These are phyloP conservation scores for Mylabris phalerata DNA, from an alignment of 1,140 invertebrate species.

Conservation along the genomic window DNA sequence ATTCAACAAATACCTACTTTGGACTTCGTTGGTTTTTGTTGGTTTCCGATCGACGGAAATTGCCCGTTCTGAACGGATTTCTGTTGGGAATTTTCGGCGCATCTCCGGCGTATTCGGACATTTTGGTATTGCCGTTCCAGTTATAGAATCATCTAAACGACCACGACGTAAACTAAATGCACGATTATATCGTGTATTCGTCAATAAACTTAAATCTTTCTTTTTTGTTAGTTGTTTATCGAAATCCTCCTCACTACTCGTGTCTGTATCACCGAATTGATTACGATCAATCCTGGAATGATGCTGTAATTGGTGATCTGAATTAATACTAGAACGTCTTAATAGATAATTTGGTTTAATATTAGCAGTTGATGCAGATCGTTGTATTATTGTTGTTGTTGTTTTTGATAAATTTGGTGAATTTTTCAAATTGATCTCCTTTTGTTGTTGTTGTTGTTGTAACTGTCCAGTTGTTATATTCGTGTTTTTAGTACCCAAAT, in stretches of 20 bases:
- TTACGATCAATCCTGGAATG: constrained; percentile 33
- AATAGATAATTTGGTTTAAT: constrained; percentile 31
- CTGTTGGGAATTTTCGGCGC: constrained; percentile 39
- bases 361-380: constrained; percentile 36
- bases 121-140: constrained; percentile 30
- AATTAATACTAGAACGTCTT: constrained; percentile 17
- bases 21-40: constrained; percentile 36
- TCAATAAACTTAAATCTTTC: constrained; percentile 34
- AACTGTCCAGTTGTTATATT: constrained; percentile 18
- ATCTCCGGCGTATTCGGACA: constrained; percentile 50
- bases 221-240: constrained; percentile 34
- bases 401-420: constrained; percentile 31
- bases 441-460: constrained; percentile 16
- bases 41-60: constrained; percentile 39
- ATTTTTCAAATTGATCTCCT: constrained; percentile 32
- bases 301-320: constrained; percentile 32
- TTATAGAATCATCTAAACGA: constrained; percentile 34
- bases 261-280: constrained; percentile 39
- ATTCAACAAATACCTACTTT: constrained; percentile 38
- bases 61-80: constrained; percentile 30
- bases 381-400: constrained; percentile 31
- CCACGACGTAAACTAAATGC: constrained; percentile 42
- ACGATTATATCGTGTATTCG: constrained; percentile 50
- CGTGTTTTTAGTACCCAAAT: constrained; percentile 34
- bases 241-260: constrained; percentile 40